A percentile compares a stretch with the other conserved stretches of the same genome.
These are phyloP conservation scores for Ennomos erosarius DNA, from an alignment of 2,888 invertebrate species.

Conservation along the genomic window DNA sequence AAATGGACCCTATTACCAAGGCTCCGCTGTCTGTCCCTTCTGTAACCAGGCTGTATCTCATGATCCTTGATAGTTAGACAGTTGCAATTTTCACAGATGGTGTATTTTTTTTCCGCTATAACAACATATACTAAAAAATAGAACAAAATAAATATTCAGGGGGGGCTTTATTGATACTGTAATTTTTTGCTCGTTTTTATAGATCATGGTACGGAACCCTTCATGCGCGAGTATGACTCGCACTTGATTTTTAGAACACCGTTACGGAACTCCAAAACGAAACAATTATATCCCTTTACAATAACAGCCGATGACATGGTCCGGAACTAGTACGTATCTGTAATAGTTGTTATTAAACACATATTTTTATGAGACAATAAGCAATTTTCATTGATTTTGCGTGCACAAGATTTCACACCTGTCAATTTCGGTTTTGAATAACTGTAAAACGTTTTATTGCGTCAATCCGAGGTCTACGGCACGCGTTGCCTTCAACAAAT, in stretches of 20 bases:
- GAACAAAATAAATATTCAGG: too few relatives aligned
- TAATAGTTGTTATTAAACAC: conserved; percentile 22
- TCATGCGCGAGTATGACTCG: too few relatives aligned
- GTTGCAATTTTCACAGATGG: too few relatives aligned
- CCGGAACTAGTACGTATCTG: conserved; percentile 31
- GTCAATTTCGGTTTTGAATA: conserved; percentile 15
- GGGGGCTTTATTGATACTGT: too few relatives aligned
- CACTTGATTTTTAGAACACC: not conserved
- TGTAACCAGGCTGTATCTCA: too few relatives aligned
- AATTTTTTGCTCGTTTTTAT: too few relatives aligned
- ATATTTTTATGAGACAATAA: conserved; percentile 29
- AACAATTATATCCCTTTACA: conserved; percentile 31
- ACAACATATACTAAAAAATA: too few relatives aligned
- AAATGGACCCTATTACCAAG: too few relatives aligned
- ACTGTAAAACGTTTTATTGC: conserved; percentile 21
- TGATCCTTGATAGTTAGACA: too few relatives aligned
- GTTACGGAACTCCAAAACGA: conserved; percentile 15
- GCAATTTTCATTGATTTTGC: conserved; percentile 28
- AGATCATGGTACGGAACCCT: too few relatives aligned
- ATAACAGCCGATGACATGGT: conserved; percentile 36
- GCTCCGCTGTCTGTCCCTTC: too few relatives aligned
- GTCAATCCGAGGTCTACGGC: conserved; percentile 8
- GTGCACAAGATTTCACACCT: conserved; percentile 30
- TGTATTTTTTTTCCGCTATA: too few relatives aligned
- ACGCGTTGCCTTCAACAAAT: conserved; percentile 6